Evolutionary conservation across 2,888 invertebrate genomes (phyloP).

Genomic region (Perdita meconis): DNA sequence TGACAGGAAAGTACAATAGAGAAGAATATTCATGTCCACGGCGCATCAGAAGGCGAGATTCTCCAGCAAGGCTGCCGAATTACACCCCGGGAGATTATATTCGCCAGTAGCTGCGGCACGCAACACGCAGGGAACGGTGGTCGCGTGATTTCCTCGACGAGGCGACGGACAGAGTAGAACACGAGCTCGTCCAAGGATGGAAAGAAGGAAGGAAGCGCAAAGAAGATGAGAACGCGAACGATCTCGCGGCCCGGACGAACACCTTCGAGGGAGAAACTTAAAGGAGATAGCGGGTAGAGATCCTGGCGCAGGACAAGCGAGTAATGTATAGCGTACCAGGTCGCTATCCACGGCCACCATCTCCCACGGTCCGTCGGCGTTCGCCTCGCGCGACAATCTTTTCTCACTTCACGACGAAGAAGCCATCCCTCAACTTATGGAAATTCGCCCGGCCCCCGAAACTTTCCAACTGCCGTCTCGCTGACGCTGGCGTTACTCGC

Average conservation of each 20-base stretch:
- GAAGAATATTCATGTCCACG: background rate
- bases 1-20: background rate
- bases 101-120: constrained; percentile 32
- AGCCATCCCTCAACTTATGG: constrained; percentile 82
- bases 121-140: constrained; percentile 18
- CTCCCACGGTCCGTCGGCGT: constrained; percentile 39
- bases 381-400: constrained; percentile 73
- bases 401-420: constrained; percentile 79
- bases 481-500: constrained; percentile 27
- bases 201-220: constrained; percentile 48
- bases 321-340: constrained; percentile 64
- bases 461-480: constrained; percentile 63
- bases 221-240: constrained; percentile 58
- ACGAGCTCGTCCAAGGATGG: constrained; percentile 16
- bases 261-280: constrained; percentile 69
- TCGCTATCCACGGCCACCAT: constrained; percentile 60
- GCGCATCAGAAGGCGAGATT: background rate
- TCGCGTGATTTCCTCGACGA: constrained; percentile 59
- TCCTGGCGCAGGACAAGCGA: constrained; percentile 65
- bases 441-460: constrained; percentile 73
- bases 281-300: constrained; percentile 78
- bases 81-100: constrained; percentile 38
- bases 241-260: constrained; percentile 33
- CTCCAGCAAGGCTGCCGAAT: constrained; percentile 30
- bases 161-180: constrained; percentile 38